A percentile compares a stretch with the other conserved stretches of the same genome.
Conservation (phyloP, 2,797 vertebrate genomes). For the Bucorvus abyssinicus region DNA sequence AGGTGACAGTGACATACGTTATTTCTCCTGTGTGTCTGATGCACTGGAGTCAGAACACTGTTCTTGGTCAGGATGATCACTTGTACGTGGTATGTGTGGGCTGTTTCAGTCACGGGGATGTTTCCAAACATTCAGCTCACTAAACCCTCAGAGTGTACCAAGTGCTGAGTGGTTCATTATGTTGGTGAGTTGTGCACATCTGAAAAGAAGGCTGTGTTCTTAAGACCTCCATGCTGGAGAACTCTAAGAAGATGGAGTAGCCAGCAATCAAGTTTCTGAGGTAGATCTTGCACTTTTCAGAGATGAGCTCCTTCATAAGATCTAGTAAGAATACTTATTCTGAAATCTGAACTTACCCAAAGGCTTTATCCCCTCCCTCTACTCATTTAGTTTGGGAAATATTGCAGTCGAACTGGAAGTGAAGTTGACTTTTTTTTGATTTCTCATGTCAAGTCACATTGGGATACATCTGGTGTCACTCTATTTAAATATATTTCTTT, state of each 20-base stretch:
- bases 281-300: background rate
- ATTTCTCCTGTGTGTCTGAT: background rate
- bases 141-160: background rate
- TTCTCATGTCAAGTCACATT: background rate
- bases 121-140: background rate
- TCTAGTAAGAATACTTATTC: background rate
- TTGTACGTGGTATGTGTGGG: fast-evolving
- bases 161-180: background rate
- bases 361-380: background rate
- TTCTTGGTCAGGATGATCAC: background rate
- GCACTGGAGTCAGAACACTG: background rate
- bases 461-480: background rate
- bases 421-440: background rate
- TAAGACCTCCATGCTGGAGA: background rate
- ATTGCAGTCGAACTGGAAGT: background rate
- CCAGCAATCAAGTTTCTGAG: background rate
- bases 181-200: background rate
- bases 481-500: background rate
- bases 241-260: background rate
- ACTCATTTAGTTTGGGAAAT: background rate
- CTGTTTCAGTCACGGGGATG: background rate
- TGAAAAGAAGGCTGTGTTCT: background rate
- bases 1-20: background rate
- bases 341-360: constrained; percentile 16
- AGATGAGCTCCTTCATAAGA: background rate